phyloP scores from a whole-genome alignment of 2,113 vertebrate genomes.

The Petrocephalus microphthalmus region DNA sequence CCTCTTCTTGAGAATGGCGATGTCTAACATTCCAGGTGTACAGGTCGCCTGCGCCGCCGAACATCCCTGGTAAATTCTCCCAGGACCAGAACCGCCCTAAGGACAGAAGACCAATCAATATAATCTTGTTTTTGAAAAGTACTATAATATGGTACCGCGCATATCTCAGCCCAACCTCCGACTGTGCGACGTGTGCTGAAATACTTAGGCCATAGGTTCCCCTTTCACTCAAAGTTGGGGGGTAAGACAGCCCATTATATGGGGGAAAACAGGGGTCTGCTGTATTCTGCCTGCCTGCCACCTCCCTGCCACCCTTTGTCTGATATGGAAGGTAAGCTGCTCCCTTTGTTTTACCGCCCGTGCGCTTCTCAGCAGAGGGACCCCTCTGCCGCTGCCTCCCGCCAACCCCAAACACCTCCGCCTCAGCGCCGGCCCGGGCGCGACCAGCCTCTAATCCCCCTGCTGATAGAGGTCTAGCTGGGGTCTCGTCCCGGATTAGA shows the following conservation, averaged over 20 bases:
- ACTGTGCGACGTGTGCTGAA: not conserved
- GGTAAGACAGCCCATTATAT: not conserved
- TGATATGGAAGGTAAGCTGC: not conserved
- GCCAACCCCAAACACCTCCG: not conserved
- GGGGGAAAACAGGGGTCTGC: not conserved
- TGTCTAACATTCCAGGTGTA: not conserved
- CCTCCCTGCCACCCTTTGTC: not conserved
- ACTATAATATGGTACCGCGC: not conserved
- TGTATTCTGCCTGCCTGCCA: not conserved
- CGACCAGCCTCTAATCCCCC: constrained; percentile 25
- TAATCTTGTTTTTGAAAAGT: not conserved
- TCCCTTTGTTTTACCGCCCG: not conserved
- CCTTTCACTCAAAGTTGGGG: not conserved
- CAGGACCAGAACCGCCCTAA: not conserved
- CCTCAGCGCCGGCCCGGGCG: constrained; percentile 12
- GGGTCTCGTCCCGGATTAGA: constrained; percentile 26
- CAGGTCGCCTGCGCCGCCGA: not conserved
- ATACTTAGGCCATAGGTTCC: not conserved
- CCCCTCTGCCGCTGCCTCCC: constrained; percentile 2
- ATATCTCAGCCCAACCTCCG: not conserved
- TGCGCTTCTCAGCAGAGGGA: constrained; percentile 11
- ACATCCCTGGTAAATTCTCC: not conserved
- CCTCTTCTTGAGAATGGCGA: not conserved
- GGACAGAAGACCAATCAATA: not conserved
- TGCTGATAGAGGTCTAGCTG: constrained; percentile 24